phyloP scores from a whole-genome alignment of 2,113 vertebrate species.

The Psittacus erithacus region DNA sequence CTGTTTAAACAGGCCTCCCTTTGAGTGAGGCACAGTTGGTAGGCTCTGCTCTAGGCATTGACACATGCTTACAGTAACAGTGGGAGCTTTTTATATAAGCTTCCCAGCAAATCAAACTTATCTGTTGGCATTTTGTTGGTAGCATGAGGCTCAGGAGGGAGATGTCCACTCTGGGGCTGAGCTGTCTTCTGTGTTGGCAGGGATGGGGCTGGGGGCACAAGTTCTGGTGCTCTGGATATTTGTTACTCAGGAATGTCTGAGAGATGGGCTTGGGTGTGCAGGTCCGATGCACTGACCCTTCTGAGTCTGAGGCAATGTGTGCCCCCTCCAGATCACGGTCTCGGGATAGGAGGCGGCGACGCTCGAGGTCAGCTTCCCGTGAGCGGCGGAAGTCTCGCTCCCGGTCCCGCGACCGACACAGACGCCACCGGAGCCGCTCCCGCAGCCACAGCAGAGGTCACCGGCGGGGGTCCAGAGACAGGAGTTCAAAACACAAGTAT shows the following conservation, averaged over 20 bases:
- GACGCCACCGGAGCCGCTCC: slow-evolving; percentile 89
- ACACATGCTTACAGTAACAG: fast-evolving
- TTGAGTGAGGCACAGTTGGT: fast-evolving
- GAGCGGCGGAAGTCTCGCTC: slow-evolving; percentile 83
- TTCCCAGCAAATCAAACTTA: not conserved
- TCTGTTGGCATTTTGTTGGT: not conserved
- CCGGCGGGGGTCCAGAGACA: slow-evolving; percentile 85
- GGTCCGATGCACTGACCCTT: fast-evolving
- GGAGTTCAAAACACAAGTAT: slow-evolving; percentile 90
- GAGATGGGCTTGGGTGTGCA: not conserved
- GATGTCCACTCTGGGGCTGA: not conserved
- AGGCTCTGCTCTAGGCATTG: not conserved
- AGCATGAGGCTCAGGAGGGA: not conserved
- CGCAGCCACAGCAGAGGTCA: slow-evolving; percentile 88
- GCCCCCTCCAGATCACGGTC: slow-evolving; percentile 85
- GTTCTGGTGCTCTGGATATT: not conserved
- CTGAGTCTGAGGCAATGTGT: not conserved
- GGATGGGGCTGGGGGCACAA: not conserved
- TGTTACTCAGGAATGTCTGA: not conserved
- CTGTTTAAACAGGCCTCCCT: not conserved
- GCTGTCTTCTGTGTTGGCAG: not conserved
- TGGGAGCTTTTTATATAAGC: not conserved
- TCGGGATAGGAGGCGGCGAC: slow-evolving; percentile 84
- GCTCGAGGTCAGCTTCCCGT: slow-evolving; percentile 83
- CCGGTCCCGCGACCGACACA: slow-evolving; percentile 85